Evolutionary conservation across 2,797 vertebrate species (phyloP).

Genomic region (Toxotes lorentzi): DNA sequence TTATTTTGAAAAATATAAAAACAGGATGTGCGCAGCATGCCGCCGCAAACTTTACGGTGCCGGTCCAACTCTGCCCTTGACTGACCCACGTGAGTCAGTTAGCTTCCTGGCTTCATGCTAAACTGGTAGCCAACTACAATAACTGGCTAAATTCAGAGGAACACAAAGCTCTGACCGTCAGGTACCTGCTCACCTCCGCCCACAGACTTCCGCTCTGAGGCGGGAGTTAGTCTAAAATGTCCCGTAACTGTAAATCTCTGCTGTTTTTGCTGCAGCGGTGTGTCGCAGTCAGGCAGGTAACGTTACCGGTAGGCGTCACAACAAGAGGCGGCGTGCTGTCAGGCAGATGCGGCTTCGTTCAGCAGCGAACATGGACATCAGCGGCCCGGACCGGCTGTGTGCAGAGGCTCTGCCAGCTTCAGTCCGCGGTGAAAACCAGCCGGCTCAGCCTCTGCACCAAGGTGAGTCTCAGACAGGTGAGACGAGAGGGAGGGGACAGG

Average conservation of each 20-base stretch:
- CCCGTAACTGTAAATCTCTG: conserved; percentile 28
- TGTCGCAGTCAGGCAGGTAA: conserved; percentile 24
- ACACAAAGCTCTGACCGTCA: not conserved
- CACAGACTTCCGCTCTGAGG: accelerated
- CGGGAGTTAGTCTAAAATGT: conserved; percentile 50
- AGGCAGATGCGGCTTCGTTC: not conserved
- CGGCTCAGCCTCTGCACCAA: conserved; percentile 61
- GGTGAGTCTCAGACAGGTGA: conserved; percentile 38
- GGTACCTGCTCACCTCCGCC: not conserved
- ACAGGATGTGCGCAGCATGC: not conserved
- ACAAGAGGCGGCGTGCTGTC: not conserved
- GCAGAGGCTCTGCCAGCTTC: conserved; percentile 14
- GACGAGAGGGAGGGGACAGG: no score
- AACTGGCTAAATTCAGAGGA: not conserved
- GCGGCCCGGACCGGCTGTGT: not conserved
- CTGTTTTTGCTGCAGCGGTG: conserved; percentile 60
- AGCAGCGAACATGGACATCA: conserved; percentile 25
- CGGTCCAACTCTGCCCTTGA: conserved; percentile 62
- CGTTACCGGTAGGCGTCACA: not conserved
- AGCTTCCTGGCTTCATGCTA: accelerated
- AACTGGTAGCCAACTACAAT: not conserved
- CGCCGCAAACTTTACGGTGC: not conserved
- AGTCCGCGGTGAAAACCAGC: conserved; percentile 9
- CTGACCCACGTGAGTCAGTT: conserved; percentile 54
- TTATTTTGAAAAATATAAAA: conserved; percentile 41